Evolutionary conservation across 2,113 vertebrate species (phyloP).

Genomic region (Peucedramus taeniatus): DNA sequence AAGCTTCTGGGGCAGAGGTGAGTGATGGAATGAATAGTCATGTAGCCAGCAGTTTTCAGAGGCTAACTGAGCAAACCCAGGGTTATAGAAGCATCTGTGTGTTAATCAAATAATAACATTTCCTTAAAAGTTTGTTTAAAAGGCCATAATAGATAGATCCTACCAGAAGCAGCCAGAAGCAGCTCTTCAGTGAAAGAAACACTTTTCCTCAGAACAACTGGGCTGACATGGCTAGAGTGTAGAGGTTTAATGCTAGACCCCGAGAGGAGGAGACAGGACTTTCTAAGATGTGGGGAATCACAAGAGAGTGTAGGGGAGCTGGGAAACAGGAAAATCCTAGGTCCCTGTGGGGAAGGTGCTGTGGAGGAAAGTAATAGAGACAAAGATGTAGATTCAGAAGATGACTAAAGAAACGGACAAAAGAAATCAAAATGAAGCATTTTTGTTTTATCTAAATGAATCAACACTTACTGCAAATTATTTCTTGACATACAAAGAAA

Average conservation of each 20-base stretch:
- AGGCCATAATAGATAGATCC: slow-evolving; percentile 79
- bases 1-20: not conserved
- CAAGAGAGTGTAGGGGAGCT: slow-evolving; percentile 87
- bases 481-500: slow-evolving; percentile 20
- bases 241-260: slow-evolving; percentile 80
- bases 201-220: slow-evolving; percentile 92
- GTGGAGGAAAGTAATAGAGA: slow-evolving; percentile 78
- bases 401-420: slow-evolving; percentile 66
- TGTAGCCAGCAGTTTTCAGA: slow-evolving; percentile 62
- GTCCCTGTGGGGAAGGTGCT: slow-evolving; percentile 80
- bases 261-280: slow-evolving; percentile 78
- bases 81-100: slow-evolving; percentile 27
- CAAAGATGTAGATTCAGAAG: slow-evolving; percentile 76
- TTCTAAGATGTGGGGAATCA: slow-evolving; percentile 80
- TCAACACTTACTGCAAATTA: slow-evolving; percentile 25
- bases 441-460: slow-evolving; percentile 36
- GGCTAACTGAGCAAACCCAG: not conserved
- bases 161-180: slow-evolving; percentile 94
- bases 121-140: slow-evolving; percentile 40
- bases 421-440: slow-evolving; percentile 71
- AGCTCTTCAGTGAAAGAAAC: slow-evolving; percentile 98
- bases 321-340: slow-evolving; percentile 87
- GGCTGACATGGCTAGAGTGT: slow-evolving; percentile 83
- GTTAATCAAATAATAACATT: slow-evolving; percentile 27
- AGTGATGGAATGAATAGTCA: slow-evolving; percentile 11